A percentile compares a stretch with the other conserved stretches of the same genome.
Evolutionary conservation across 2,888 invertebrate genomes (phyloP).

Genomic region (Diarsia mendica): DNA sequence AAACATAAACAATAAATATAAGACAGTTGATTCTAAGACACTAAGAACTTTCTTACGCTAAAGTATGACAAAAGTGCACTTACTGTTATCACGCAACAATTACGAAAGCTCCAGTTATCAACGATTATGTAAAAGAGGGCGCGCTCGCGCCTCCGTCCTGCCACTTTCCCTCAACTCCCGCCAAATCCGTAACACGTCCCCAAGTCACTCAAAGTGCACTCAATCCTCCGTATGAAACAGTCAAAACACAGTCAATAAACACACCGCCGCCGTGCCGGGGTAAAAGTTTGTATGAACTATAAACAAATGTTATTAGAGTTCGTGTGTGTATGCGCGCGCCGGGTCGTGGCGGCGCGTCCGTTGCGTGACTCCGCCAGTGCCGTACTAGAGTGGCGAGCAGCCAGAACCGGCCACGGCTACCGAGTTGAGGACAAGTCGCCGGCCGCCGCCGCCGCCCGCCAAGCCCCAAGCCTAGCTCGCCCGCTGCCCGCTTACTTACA

Average conservation of each 20-base stretch:
- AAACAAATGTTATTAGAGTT: constrained; percentile 68
- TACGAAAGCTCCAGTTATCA: constrained; percentile 85
- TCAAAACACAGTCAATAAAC: constrained; percentile 77
- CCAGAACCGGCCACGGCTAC: constrained; percentile 78
- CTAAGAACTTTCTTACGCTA: constrained; percentile 59
- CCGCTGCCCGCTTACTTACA: constrained; percentile 55
- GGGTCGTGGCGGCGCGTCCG: constrained; percentile 80
- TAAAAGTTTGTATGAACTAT: constrained; percentile 71
- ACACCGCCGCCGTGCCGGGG: too few species aligned
- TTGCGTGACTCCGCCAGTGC: constrained; percentile 80
- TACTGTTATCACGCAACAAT: constrained; percentile 88
- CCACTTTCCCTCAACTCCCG: constrained; percentile 82
- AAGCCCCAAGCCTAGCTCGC: constrained; percentile 61
- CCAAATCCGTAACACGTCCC: constrained; percentile 73
- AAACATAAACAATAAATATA: constrained; percentile 36
- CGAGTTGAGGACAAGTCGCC: constrained; percentile 76
- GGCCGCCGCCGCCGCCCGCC: constrained; percentile 50
- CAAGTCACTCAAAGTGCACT: constrained; percentile 74
- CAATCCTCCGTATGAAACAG: constrained; percentile 68
- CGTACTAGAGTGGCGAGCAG: constrained; percentile 81
- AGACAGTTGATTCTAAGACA: constrained; percentile 16
- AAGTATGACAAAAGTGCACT: constrained; percentile 72
- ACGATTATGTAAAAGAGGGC: constrained; percentile 81
- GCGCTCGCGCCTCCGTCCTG: constrained; percentile 72
- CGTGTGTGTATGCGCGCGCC: constrained; percentile 78